These are phyloP conservation scores for Tipula helvola DNA, from an alignment of 2,888 invertebrate species.

Conservation along the genomic window DNA sequence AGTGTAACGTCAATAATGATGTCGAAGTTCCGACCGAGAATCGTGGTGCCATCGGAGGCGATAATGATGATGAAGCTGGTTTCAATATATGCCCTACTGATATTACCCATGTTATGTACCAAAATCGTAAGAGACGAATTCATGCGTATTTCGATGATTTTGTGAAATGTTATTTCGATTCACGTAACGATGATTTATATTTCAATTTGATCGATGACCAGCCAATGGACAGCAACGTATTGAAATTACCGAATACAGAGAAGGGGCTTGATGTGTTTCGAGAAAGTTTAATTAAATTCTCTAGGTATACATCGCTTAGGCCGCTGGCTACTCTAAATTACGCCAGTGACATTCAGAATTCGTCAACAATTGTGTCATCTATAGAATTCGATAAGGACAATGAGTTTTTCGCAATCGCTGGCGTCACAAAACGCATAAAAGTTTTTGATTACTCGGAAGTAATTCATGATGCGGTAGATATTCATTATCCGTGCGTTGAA, in stretches of 20 bases:
- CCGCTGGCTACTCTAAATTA: slow-evolving; percentile 81
- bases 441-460: slow-evolving; percentile 82
- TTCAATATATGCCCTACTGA: slow-evolving; percentile 11
- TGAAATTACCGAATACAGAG: not conserved
- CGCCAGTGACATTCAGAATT: slow-evolving; percentile 77
- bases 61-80: slow-evolving; percentile 10
- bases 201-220: slow-evolving; percentile 32
- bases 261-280: slow-evolving; percentile 60
- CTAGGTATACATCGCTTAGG: slow-evolving; percentile 61
- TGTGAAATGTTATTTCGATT: slow-evolving; percentile 72
- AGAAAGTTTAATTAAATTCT: slow-evolving; percentile 76
- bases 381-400: slow-evolving; percentile 95
- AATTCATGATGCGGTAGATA: slow-evolving; percentile 72
- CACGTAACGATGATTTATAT: slow-evolving; percentile 58
- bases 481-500: slow-evolving; percentile 85
- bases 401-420: slow-evolving; percentile 91
- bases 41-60: not conserved
- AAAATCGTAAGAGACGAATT: slow-evolving; percentile 59
- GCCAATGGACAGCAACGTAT: slow-evolving; percentile 21
- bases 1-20: slow-evolving; percentile 35
- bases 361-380: slow-evolving; percentile 76
- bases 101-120: slow-evolving; percentile 38
- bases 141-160: slow-evolving; percentile 82
- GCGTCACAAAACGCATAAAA: slow-evolving; percentile 89
- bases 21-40: not conserved